phyloP scores from a whole-genome alignment of 2,113 vertebrate species.

The Rynchops niger region DNA sequence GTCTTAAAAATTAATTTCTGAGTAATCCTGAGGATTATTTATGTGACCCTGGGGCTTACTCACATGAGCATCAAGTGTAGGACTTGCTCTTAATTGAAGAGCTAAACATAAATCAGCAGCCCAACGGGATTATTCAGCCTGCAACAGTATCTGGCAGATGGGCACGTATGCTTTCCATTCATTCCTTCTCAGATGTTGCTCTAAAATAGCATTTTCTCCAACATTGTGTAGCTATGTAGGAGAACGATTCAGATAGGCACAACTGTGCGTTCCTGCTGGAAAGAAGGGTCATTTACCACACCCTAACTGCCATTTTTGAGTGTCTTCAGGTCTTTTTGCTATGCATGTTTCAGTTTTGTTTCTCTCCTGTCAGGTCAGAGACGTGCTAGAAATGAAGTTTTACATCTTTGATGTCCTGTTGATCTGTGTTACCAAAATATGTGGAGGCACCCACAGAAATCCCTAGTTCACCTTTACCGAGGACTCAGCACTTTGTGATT shows the following conservation, averaged over 20 bases:
- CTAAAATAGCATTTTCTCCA: not conserved
- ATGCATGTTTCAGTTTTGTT: not conserved
- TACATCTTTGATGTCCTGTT: not conserved
- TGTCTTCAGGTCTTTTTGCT: not conserved
- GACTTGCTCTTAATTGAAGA: not conserved
- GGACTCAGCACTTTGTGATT: not conserved
- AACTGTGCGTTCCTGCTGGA: not conserved
- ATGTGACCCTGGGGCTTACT: constrained; percentile 5
- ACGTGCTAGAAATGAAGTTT: not conserved
- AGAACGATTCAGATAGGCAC: not conserved
- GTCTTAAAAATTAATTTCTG: constrained; percentile 27
- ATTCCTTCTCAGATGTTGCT: not conserved
- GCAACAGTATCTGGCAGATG: not conserved
- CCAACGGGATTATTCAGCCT: not conserved
- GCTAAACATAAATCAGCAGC: not conserved
- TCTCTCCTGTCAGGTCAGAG: not conserved
- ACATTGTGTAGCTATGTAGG: not conserved
- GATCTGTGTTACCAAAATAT: not conserved
- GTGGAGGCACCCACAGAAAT: not conserved
- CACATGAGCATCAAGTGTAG: not conserved
- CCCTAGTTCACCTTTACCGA: not conserved
- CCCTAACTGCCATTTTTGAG: not conserved
- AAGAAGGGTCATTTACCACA: not conserved
- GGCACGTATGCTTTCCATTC: not conserved
- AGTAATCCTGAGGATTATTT: constrained; percentile 37